Evolutionary conservation across 2,888 invertebrate species (phyloP), one percentile per base, ranked within the genome.

Genomic region (Heliconius hortense): DNA sequence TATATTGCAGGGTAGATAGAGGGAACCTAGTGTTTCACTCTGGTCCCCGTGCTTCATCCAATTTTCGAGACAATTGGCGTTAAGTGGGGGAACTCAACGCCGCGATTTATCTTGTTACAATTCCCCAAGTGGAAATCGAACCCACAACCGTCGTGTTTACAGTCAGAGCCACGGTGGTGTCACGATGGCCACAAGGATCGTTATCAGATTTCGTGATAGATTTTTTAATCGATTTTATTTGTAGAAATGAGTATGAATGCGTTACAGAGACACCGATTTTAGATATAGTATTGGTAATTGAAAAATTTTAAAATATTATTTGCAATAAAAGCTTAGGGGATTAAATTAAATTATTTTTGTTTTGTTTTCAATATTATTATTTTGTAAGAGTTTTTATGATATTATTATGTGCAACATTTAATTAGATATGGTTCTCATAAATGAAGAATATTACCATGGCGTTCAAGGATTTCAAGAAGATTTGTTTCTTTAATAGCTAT

Each of bases 41-140:
- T n/a, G 2, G 0, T 5, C 43, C 5, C 43, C 0, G 5, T 2
- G 48, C 7, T 8, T 10, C n/a, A n/a, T 1, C 1, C 2, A 3
- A n/a, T 56, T 11, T 56, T 10, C n/a, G 3, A 56, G 56, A n/a
- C 3, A n/a, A n/a, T n/a, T n/a, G 8, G 21, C 10, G n/a, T 10
- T 56, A 10, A n/a, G n/a, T 56, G n/a, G 2, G 10, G 18, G 0
- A 56, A n/a, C 48, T 48, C 18, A 21, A 48, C 18, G 48, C 48
- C 18, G 48, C 48, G 48, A 18, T 48, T 7, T 7, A 18, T 48
- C 48, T 48, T 48, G 18, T 48, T 48, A 18, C 18, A 2, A 21
- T 7, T 48, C 48, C 18, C 7, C 18, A 48, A 48, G 48, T 48
- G 48, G 21, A 48, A 18, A 2, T 48, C 48, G 21, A 48, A 21